Evolutionary conservation across 2,888 invertebrate species (phyloP).

Genomic region (Latrodectus elegans): DNA sequence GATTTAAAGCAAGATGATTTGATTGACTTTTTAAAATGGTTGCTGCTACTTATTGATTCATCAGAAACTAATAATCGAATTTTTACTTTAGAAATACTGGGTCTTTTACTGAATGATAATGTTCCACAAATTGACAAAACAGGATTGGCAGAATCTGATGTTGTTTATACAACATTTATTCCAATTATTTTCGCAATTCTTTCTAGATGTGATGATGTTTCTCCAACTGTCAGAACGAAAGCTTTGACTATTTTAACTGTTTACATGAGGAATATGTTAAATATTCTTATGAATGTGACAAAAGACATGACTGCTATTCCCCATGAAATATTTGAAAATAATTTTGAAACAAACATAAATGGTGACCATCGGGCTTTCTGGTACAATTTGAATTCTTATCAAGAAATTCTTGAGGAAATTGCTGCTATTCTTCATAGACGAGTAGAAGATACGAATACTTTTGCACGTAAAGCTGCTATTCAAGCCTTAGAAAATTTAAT

Average conservation of each 20-base stretch:
- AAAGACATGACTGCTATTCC: slow-evolving; percentile 66
- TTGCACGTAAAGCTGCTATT: slow-evolving; percentile 78
- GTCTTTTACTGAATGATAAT: neutral
- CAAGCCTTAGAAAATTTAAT: slow-evolving; percentile 76
- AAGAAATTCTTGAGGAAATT: slow-evolving; percentile 69
- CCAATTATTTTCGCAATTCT: slow-evolving; percentile 78
- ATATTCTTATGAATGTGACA: slow-evolving; percentile 70
- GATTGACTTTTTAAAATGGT: slow-evolving; percentile 24
- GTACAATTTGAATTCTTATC: slow-evolving; percentile 72
- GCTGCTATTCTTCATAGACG: slow-evolving; percentile 75
- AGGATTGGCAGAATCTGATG: neutral
- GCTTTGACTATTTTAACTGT: slow-evolving; percentile 80
- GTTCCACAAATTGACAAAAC: neutral
- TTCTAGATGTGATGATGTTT: slow-evolving; percentile 78
- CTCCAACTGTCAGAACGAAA: slow-evolving; percentile 80
- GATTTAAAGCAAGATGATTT: slow-evolving; percentile 4
- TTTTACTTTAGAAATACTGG: slow-evolving; percentile 31
- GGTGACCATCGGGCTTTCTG: slow-evolving; percentile 72
- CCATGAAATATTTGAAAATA: slow-evolving; percentile 50
- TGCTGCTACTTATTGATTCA: slow-evolving; percentile 31
- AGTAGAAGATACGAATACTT: slow-evolving; percentile 78
- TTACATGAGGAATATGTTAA: slow-evolving; percentile 65
- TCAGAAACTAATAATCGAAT: slow-evolving; percentile 20
- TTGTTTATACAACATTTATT: slow-evolving; percentile 72
- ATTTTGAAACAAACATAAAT: slow-evolving; percentile 25